Conservation (phyloP, 1,140 invertebrate genomes). For the Calliopsis andreniformis region DNA sequence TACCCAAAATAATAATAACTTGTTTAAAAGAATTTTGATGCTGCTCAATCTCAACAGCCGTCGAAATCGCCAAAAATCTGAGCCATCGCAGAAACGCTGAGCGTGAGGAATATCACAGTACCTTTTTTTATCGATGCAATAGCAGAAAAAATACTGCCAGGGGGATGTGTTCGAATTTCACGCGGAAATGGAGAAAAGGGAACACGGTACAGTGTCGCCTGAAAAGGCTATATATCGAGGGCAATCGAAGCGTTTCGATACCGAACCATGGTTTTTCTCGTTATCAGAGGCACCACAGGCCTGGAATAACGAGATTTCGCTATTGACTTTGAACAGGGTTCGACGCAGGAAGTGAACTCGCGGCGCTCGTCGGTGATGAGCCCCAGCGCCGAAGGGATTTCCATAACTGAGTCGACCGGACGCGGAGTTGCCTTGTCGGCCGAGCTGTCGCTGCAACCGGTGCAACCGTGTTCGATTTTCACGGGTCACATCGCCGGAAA, state of each 20-base stretch:
- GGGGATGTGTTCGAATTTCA: constrained; percentile 1
- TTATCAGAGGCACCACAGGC: constrained; percentile 34
- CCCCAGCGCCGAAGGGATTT: constrained; percentile 73
- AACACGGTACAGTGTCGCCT: not conserved
- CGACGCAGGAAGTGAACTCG: constrained; percentile 42
- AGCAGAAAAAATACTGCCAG: not conserved
- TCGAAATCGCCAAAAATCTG: no score
- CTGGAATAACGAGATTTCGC: constrained; percentile 62
- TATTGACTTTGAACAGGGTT: constrained; percentile 62
- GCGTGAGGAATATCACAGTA: no score
- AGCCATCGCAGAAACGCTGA: no score
- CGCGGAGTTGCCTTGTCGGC: constrained; percentile 76
- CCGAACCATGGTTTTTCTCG: constrained; percentile 61
- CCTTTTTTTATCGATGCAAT: no score
- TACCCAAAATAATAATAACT: no score
- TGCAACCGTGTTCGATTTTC: constrained; percentile 77
- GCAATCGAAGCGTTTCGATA: constrained; percentile 35
- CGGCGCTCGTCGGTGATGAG: constrained; percentile 63
- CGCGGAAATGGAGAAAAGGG: not conserved
- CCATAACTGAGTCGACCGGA: constrained; percentile 77
- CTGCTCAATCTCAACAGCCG: not conserved
- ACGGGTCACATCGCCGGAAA: constrained; percentile 76
- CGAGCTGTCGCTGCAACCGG: constrained; percentile 78
- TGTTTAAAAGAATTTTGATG: no score
- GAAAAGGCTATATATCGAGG: constrained; percentile 9